A percentile compares a stretch with the other conserved stretches of the same genome.
These are phyloP conservation scores for Coregonus ussuriensis DNA, from an alignment of 2,797 vertebrate genomes.

Conservation along the genomic window DNA sequence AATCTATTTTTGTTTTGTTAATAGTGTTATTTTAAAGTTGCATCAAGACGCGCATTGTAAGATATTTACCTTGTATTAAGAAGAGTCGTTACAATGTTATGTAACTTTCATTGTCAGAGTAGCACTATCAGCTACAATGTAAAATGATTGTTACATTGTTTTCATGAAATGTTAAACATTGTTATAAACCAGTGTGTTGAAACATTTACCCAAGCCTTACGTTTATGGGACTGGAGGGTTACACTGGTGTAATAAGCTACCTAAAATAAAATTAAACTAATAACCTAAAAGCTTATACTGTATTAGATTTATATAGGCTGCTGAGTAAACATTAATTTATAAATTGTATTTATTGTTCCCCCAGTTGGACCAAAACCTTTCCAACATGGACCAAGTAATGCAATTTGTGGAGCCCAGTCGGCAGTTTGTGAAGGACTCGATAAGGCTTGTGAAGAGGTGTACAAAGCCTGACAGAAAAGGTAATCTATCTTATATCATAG, in stretches of 20 bases:
- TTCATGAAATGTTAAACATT: background rate
- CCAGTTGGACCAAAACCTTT: background rate
- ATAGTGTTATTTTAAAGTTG: background rate
- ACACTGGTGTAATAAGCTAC: background rate
- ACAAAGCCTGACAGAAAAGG: conserved; percentile 87
- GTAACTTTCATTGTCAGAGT: no score
- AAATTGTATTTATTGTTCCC: background rate
- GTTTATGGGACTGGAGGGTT: no score
- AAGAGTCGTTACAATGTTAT: no score
- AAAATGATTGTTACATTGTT: background rate
- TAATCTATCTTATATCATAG: conserved; percentile 42
- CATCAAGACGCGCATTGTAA: background rate
- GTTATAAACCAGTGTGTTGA: background rate
- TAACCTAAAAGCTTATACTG: background rate
- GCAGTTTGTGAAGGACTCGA: conserved; percentile 85
- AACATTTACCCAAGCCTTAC: no score
- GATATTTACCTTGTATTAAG: background rate
- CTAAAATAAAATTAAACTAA: background rate
- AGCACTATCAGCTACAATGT: background rate
- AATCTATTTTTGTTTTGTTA: background rate
- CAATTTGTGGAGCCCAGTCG: conserved; percentile 85
- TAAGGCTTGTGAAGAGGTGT: conserved; percentile 84
- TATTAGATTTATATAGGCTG: background rate
- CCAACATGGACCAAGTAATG: conserved; percentile 83
- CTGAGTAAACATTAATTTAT: background rate